These are phyloP conservation scores for Cephus pulcher DNA, from an alignment of 2,888 invertebrate genomes.

Conservation along the genomic window DNA sequence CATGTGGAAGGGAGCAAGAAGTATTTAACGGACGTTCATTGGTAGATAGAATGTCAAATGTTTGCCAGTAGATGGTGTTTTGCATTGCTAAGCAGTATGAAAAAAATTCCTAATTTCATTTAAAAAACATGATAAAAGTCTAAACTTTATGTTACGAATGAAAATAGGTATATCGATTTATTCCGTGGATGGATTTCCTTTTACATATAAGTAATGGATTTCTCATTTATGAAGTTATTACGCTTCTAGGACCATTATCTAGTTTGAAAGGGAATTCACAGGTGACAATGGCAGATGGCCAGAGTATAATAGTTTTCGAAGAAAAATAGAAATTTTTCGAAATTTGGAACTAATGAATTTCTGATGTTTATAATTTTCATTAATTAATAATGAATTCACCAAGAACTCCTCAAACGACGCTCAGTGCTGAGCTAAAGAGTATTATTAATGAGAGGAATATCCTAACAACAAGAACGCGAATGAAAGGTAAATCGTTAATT, in stretches of 20 bases:
- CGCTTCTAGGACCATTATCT: neutral
- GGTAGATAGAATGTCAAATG: neutral
- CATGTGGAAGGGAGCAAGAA: neutral
- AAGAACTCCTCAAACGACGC: slow-evolving; percentile 70
- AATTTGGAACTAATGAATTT: neutral
- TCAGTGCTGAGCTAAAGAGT: slow-evolving; percentile 72
- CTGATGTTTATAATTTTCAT: neutral
- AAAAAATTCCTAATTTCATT: neutral
- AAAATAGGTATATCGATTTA: neutral
- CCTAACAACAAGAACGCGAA: slow-evolving; percentile 72
- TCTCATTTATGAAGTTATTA: neutral
- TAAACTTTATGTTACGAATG: neutral
- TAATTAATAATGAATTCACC: slow-evolving; percentile 57
- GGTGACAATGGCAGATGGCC: neutral
- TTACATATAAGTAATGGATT: neutral
- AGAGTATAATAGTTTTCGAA: neutral
- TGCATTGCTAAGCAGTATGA: neutral
- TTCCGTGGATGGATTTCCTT: neutral
- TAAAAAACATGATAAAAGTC: neutral
- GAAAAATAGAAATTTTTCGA: neutral
- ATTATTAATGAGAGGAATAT: slow-evolving; percentile 74
- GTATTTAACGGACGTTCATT: neutral
- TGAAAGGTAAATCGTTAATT: slow-evolving; percentile 66
- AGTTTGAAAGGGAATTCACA: neutral
- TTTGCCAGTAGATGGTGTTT: neutral